These are phyloP conservation scores for Callyntrura guangdongensis DNA, from an alignment of 2,888 invertebrate species.

Conservation along the genomic window DNA sequence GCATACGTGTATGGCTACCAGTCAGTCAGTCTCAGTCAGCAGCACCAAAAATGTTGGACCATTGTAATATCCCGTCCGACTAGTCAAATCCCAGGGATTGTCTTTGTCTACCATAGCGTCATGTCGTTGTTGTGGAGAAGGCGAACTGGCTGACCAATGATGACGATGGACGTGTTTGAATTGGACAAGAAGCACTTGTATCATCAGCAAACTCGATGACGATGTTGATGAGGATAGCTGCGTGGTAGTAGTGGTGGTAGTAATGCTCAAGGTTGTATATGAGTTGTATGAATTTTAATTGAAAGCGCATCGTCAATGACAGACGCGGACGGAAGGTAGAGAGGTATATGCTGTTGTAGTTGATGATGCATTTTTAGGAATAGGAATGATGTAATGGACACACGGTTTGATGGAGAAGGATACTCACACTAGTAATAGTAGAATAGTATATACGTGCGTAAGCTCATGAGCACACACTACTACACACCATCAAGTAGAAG, in stretches of 20 bases:
- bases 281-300: constrained; percentile 37
- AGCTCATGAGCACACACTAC: not conserved
- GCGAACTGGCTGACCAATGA: not conserved
- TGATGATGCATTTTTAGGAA: constrained; percentile 14
- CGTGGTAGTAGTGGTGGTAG: not conserved
- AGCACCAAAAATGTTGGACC: not conserved
- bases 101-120: constrained; percentile 33
- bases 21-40: not conserved
- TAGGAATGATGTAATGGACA: constrained; percentile 35
- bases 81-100: not conserved
- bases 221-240: constrained; percentile 3
- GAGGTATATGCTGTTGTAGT: not conserved
- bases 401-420: not conserved
- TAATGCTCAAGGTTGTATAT: constrained; percentile 25
- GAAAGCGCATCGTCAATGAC: constrained; percentile 38
- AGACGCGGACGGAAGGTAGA: constrained; percentile 4
- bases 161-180: not conserved
- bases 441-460: not conserved
- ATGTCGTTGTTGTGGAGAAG: not conserved
- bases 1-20: not conserved
- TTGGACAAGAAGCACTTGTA: constrained; percentile 15
- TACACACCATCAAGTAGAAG: not conserved
- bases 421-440: no score
- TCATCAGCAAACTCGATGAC: not conserved
- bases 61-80: not conserved